phyloP scores from a whole-genome alignment of 2,888 invertebrate species.

The Tricholauxania praeusta region DNA sequence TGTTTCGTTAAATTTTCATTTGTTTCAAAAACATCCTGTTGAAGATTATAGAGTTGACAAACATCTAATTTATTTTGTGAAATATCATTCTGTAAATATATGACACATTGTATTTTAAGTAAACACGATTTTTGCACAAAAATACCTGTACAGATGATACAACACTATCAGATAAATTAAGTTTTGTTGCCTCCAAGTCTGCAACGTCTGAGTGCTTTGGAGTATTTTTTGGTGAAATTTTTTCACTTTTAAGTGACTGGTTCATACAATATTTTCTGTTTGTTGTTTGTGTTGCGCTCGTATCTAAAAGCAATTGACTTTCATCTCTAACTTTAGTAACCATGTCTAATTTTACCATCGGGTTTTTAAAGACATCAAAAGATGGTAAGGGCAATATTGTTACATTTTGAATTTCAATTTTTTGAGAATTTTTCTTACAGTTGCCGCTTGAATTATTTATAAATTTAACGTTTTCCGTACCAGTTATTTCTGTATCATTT shows the following conservation, averaged over 20 bases:
- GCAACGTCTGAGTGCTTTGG: not conserved
- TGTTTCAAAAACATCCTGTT: not conserved
- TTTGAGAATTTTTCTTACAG: not conserved
- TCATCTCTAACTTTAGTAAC: not conserved
- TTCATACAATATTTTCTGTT: not conserved
- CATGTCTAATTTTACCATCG: not conserved
- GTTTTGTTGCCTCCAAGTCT: not conserved
- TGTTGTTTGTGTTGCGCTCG: too few species aligned
- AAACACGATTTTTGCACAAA: too few species aligned
- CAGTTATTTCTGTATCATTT: not conserved
- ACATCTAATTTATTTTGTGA: not conserved
- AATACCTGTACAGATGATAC: not conserved
- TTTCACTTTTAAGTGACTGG: not conserved
- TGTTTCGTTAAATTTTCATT: not conserved
- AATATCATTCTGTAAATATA: conserved; percentile 1
- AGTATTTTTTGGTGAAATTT: not conserved
- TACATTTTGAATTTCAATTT: conserved; percentile 3
- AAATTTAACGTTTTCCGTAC: not conserved
- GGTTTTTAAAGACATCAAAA: not conserved
- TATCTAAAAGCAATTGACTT: too few species aligned
- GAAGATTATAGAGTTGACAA: not conserved
- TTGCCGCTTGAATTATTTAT: too few species aligned
- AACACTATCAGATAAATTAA: conserved; percentile 12
- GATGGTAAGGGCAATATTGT: not conserved
- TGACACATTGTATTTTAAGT: not conserved